Evolutionary conservation across 2,113 vertebrate genomes (phyloP).

Genomic region (Gavialis gangeticus): DNA sequence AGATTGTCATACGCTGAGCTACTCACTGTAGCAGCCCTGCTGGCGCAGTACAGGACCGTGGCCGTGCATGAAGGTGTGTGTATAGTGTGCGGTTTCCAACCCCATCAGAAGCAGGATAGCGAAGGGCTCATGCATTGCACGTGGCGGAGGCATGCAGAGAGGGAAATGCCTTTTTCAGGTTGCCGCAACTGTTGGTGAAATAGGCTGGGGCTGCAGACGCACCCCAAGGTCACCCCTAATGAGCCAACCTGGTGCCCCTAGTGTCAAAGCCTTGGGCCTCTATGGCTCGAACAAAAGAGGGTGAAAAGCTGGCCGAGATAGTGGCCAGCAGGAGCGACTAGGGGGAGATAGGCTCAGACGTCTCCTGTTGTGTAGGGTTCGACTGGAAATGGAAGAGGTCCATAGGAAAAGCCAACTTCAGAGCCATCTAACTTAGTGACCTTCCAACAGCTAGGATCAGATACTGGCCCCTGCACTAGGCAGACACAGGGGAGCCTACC

Average conservation of each 20-base stretch:
- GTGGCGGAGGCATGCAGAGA: neutral
- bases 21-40: constrained; percentile 8
- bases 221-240: neutral
- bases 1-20: neutral
- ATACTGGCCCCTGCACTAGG: neutral
- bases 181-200: neutral
- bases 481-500: accelerated
- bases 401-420: neutral
- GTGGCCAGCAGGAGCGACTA: neutral
- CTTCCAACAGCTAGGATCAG: neutral
- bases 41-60: neutral
- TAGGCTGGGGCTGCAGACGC: too few species aligned
- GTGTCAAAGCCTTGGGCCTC: neutral
- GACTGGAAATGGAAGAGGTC: neutral
- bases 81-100: neutral
- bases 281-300: accelerated
- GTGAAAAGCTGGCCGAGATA: neutral
- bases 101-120: neutral
- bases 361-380: neutral
- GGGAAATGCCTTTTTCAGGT: neutral
- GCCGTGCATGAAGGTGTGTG: constrained; percentile 38
- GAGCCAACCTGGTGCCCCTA: accelerated
- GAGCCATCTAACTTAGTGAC: neutral
- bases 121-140: neutral
- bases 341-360: neutral